Conservation (phyloP, 2,797 vertebrate genomes). For the Onychomys leucogaster region DNA sequence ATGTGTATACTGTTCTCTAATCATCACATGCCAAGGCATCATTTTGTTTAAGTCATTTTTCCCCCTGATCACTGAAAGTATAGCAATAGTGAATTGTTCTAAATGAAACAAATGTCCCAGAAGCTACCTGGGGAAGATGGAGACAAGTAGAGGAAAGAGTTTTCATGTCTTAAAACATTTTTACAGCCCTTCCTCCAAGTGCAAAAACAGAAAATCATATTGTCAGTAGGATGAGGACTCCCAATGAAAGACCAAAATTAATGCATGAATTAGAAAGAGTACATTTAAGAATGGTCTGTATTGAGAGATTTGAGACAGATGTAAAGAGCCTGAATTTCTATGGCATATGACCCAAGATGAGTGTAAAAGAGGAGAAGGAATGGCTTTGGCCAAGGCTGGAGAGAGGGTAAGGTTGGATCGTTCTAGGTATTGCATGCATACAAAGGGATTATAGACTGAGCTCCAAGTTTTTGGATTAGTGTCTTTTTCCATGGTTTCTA, state of each 20-base stretch:
- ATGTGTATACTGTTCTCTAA: not conserved
- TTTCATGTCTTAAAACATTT: not conserved
- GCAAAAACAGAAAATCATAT: not conserved
- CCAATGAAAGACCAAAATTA: not conserved
- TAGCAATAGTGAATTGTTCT: not conserved
- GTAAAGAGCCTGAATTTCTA: not conserved
- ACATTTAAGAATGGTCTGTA: not conserved
- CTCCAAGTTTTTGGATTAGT: not conserved
- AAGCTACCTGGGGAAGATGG: not conserved
- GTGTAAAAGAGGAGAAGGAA: not conserved
- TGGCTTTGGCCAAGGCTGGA: not conserved
- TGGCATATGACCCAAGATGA: not conserved
- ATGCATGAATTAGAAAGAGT: not conserved
- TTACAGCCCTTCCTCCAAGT: not conserved
- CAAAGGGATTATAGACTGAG: not conserved
- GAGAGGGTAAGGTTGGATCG: not conserved
- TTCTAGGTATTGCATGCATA: not conserved
- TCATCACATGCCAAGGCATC: not conserved
- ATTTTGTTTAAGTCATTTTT: not conserved
- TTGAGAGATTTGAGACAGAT: not conserved
- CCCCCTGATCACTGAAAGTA: not conserved
- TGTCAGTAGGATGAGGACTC: not conserved
- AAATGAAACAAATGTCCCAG: not conserved
- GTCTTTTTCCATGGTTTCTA: not conserved
- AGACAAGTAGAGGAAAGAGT: not conserved